Conservation (phyloP, 1,140 invertebrate genomes). For the Aphelenchoides avenae region DNA sequence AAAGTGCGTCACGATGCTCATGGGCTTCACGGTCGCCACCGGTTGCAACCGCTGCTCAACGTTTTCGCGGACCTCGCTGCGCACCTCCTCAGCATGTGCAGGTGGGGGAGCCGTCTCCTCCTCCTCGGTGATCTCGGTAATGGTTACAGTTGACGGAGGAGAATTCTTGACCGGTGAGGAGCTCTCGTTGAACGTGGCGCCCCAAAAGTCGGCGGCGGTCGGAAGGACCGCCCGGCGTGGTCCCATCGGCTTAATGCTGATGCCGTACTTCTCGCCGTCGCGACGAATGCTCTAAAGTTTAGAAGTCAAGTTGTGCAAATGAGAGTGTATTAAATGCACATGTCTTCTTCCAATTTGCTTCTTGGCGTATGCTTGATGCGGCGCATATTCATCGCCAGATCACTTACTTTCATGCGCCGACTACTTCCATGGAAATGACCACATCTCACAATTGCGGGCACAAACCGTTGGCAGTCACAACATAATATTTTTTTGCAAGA, state of each 20-base stretch:
- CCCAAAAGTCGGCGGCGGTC: slow-evolving; percentile 31
- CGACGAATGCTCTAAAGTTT: slow-evolving; percentile 46
- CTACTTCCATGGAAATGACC: background rate
- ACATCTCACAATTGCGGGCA: background rate
- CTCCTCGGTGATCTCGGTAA: no score
- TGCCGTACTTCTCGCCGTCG: slow-evolving; percentile 45
- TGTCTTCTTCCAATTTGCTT: background rate
- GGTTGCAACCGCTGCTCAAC: no score
- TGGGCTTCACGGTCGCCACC: no score
- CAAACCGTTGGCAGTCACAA: slow-evolving; percentile 3
- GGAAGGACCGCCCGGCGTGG: slow-evolving; percentile 39
- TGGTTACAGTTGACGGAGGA: no score
- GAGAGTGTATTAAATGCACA: slow-evolving; percentile 7
- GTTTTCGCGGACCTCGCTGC: no score
- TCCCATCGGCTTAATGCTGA: slow-evolving; percentile 38
- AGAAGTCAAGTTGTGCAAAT: background rate
- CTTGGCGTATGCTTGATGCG: no score
- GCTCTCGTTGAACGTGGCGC: no score
- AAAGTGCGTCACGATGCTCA: no score
- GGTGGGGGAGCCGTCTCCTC: no score
- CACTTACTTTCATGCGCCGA: background rate
- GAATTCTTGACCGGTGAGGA: no score
- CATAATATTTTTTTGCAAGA: no score
- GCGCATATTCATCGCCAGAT: background rate
- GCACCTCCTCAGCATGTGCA: no score